These are phyloP conservation scores for Pomatorhinus ruficollis DNA, from an alignment of 2,113 vertebrate species.

Conservation along the genomic window DNA sequence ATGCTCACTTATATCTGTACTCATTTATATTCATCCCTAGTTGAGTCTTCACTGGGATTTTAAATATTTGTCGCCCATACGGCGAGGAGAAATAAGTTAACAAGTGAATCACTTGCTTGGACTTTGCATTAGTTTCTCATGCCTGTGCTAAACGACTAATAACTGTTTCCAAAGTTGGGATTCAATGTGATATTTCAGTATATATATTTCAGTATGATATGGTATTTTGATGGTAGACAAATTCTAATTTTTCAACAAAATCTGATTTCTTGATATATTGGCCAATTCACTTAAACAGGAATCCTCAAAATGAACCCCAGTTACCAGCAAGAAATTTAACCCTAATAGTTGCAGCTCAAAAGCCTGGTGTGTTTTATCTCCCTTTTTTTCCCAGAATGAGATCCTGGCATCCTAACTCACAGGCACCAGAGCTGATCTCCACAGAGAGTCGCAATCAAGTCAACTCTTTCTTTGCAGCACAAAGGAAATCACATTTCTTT, in stretches of 20 bases:
- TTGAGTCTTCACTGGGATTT: background rate
- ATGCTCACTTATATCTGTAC: background rate
- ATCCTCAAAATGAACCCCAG: background rate
- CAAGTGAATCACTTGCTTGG: background rate
- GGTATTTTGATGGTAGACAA: background rate
- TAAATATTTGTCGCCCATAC: background rate
- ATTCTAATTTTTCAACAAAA: background rate
- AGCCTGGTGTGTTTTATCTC: background rate
- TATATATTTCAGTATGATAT: background rate
- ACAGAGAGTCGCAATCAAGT: slow-evolving; percentile 48
- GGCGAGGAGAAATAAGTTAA: background rate
- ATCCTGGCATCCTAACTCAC: slow-evolving; percentile 16
- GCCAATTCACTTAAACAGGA: background rate
- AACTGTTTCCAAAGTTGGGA: background rate
- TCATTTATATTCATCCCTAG: background rate
- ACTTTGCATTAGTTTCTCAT: background rate
- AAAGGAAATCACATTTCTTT: slow-evolving; percentile 71
- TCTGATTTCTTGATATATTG: background rate
- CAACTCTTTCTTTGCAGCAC: slow-evolving; percentile 51
- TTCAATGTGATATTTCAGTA: background rate
- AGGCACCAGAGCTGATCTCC: slow-evolving; percentile 9
- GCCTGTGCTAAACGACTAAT: background rate
- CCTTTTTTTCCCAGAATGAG: background rate
- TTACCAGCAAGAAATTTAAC: background rate
- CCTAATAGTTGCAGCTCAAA: background rate